Percentiles rank a stretch among this genome's conserved stretches.
Conservation (phyloP, 2,888 invertebrate species). For the Campoletis raptor region DNA sequence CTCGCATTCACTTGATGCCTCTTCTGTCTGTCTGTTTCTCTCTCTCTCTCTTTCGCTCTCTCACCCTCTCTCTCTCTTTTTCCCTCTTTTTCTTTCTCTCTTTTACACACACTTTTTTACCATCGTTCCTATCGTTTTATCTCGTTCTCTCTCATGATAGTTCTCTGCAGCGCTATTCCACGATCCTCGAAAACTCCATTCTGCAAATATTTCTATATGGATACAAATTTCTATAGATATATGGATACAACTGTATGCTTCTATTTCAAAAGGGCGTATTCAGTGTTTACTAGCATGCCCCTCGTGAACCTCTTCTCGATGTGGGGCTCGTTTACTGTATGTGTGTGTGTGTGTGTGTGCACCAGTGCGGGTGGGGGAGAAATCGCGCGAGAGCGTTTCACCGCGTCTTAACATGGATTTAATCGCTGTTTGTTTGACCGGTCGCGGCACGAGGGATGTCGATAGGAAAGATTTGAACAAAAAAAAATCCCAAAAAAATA, state of each 20-base stretch:
- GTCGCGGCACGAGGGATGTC: constrained; percentile 61
- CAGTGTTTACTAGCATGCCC: too few species aligned
- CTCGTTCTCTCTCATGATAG: constrained; percentile 11
- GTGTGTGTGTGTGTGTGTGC: neutral
- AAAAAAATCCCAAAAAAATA: neutral
- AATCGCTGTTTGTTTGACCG: constrained; percentile 71
- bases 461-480: constrained; percentile 55
- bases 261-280: neutral
- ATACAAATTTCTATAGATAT: neutral
- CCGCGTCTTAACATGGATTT: constrained; percentile 73
- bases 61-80: constrained; percentile 44
- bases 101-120: constrained; percentile 55
- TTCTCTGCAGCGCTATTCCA: constrained; percentile 24
- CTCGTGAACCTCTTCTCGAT: neutral
- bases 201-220: neutral
- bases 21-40: constrained; percentile 19
- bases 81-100: constrained; percentile 24
- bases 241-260: neutral
- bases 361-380: neutral
- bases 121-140: constrained; percentile 22
- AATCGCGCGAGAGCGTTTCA: constrained; percentile 51
- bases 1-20: constrained; percentile 64
- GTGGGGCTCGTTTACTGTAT: neutral
- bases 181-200: neutral
- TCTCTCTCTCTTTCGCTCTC: constrained; percentile 46